These are phyloP conservation scores for Bilobella aurantiaca DNA, from an alignment of 1,140 invertebrate genomes.

Conservation along the genomic window DNA sequence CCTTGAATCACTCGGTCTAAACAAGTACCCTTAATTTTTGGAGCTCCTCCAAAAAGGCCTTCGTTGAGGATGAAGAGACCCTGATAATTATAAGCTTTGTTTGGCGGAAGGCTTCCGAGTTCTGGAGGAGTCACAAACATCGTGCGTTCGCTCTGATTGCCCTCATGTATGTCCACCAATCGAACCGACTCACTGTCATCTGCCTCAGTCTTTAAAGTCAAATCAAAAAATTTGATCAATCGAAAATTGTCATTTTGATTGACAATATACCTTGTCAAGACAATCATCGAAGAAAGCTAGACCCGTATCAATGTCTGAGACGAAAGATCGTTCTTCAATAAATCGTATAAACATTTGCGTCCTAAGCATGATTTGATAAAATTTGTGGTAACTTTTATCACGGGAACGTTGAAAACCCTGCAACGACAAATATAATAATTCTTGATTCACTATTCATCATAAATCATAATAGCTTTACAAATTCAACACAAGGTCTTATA, in stretches of 20 bases:
- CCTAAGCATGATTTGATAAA: constrained; percentile 75
- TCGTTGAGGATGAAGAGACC: constrained; percentile 38
- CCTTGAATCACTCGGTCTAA: constrained; percentile 21
- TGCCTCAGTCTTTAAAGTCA: constrained; percentile 40
- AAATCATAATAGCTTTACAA: neutral
- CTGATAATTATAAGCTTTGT: constrained; percentile 40
- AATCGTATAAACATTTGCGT: constrained; percentile 98
- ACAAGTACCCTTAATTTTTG: constrained; percentile 18
- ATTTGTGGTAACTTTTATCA: constrained; percentile 78
- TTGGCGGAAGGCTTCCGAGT: constrained; percentile 42
- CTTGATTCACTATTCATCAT: constrained; percentile 19
- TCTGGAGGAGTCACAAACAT: constrained; percentile 95
- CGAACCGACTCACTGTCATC: constrained; percentile 47
- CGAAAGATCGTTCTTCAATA: constrained; percentile 96
- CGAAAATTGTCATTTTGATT: neutral
- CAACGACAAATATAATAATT: constrained; percentile 20
- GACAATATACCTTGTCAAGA: constrained; percentile 56
- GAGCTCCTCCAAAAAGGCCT: constrained; percentile 33
- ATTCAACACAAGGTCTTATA: neutral
- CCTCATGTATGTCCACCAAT: constrained; percentile 65
- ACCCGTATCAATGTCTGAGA: constrained; percentile 84
- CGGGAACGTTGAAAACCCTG: constrained; percentile 51
- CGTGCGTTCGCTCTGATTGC: constrained; percentile 71
- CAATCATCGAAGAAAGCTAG: constrained; percentile 98
- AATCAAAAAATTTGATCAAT: constrained; percentile 2